phyloP scores from a whole-genome alignment of 2,113 vertebrate species.

The Rhipidura dahli region DNA sequence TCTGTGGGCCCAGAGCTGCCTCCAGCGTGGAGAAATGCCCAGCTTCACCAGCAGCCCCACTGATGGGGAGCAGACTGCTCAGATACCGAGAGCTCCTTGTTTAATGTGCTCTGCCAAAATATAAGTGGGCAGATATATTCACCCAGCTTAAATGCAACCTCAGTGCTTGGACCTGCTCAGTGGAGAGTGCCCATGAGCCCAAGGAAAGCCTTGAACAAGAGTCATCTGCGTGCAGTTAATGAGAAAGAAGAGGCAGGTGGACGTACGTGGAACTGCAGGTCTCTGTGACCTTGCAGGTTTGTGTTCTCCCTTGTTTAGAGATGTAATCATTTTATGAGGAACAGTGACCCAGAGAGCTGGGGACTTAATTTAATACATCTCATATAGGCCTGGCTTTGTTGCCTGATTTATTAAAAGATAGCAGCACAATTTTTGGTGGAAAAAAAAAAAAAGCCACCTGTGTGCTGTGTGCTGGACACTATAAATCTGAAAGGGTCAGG shows the following conservation, averaged over 20 bases:
- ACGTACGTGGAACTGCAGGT: neutral
- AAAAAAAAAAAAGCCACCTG: neutral
- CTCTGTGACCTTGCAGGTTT: neutral
- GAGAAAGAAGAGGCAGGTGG: neutral
- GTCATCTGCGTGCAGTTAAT: neutral
- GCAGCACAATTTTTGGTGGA: neutral
- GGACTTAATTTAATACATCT: neutral
- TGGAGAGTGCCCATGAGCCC: neutral
- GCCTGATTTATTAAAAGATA: conserved; percentile 19
- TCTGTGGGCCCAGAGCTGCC: neutral
- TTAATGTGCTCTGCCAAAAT: neutral
- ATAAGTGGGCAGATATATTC: neutral
- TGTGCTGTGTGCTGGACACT: neutral
- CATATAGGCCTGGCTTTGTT: neutral
- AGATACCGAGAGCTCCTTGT: neutral
- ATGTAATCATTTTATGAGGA: conserved; percentile 1
- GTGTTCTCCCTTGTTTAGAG: neutral
- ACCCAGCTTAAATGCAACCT: neutral
- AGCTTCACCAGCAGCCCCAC: neutral
- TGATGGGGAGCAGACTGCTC: neutral
- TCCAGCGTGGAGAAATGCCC: neutral
- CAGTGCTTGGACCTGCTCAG: neutral
- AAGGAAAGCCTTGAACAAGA: neutral
- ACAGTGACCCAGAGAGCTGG: neutral
- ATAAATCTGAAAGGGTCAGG: neutral